Conservation (phyloP, 2,797 vertebrate species). For the Morus bassanus region DNA sequence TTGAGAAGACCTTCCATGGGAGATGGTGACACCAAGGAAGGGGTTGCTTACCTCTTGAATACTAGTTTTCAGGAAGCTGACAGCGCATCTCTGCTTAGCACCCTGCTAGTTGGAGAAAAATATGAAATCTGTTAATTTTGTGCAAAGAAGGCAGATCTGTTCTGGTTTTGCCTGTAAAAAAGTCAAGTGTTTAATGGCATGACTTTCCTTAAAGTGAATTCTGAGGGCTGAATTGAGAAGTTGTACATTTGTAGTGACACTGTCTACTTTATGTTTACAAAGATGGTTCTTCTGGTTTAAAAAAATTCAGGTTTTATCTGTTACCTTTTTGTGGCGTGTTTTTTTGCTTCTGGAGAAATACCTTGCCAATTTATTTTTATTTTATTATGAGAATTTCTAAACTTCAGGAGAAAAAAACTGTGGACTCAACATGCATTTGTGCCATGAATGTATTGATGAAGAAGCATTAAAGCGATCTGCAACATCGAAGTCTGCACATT, state of each 20-base stretch:
- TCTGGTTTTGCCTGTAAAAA: not conserved
- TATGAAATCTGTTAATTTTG: not conserved
- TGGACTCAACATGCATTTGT: not conserved
- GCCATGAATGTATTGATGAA: not conserved
- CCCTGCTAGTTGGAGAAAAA: not conserved
- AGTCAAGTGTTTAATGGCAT: not conserved
- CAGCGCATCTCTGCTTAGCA: not conserved
- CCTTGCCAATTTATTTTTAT: not conserved
- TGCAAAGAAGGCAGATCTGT: not conserved
- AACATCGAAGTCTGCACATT: accelerated
- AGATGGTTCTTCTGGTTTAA: not conserved
- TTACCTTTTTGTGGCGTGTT: not conserved
- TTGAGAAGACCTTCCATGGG: not conserved
- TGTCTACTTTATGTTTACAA: not conserved
- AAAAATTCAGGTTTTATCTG: not conserved
- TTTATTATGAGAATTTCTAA: not conserved
- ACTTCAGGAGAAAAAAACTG: not conserved
- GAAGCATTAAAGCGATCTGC: not conserved
- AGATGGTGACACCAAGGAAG: not conserved
- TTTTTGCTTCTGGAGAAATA: not conserved
- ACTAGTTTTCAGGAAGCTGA: not conserved
- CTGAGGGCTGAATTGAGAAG: not conserved
- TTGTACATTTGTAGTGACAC: not conserved
- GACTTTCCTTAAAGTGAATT: not conserved
- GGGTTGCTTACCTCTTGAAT: not conserved